Evolutionary conservation across 2,113 vertebrate genomes (phyloP).

Genomic region (Riparia riparia): DNA sequence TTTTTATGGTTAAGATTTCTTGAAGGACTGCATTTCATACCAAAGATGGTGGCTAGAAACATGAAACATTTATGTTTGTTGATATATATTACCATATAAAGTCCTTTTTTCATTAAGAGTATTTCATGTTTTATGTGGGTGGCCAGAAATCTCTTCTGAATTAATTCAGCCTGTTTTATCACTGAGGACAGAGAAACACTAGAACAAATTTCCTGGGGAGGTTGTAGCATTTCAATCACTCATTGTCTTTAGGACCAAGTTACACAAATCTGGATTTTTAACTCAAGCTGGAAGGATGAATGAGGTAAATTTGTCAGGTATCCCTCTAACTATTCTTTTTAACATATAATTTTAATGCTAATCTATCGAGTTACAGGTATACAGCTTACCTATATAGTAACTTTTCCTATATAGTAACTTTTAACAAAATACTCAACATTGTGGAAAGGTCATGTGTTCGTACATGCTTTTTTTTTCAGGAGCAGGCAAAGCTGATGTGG

Average conservation of each 20-base stretch:
- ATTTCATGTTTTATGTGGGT: background rate
- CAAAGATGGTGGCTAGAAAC: conserved; percentile 19
- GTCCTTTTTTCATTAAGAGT: background rate
- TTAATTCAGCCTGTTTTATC: background rate
- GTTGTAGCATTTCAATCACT: background rate
- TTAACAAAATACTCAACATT: background rate
- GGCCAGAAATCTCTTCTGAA: background rate
- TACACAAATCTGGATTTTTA: background rate
- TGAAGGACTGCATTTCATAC: conserved; percentile 4
- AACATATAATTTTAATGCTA: background rate
- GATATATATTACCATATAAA: background rate
- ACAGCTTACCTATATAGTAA: background rate
- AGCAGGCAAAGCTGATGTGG: background rate
- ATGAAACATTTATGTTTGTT: conserved; percentile 13
- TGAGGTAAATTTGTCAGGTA: background rate
- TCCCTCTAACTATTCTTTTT: background rate
- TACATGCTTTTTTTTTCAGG: background rate
- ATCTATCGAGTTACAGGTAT: background rate
- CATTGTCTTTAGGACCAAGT: background rate
- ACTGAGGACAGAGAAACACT: background rate
- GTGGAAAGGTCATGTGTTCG: background rate
- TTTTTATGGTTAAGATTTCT: conserved; percentile 15
- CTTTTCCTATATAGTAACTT: background rate
- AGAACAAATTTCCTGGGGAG: background rate
- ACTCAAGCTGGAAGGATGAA: background rate